Base-by-base conservation (phyloP, 2,113 vertebrate genomes). In the Coregonus clupeaformis region DNA sequence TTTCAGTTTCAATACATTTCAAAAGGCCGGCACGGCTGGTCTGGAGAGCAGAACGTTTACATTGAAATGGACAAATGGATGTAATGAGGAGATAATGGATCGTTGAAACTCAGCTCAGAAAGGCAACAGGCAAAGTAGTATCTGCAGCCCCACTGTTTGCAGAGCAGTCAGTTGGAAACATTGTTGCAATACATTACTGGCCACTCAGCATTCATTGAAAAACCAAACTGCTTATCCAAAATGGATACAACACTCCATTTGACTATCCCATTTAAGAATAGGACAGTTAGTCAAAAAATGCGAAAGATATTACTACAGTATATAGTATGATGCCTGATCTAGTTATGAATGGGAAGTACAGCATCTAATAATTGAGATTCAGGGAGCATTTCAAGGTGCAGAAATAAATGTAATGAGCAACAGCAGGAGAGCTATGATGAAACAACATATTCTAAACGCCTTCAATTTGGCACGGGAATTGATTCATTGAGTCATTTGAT, bases 401-500 rank as follows among this genome's bases (percentile, higher is more conserved):
- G 88, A 83, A 77, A 78, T 71, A 82, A 80, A 82, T 80, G 83
- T 85, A 87, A 91, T 87, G 84, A 85, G 78, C 71, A 86, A 80
- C 84, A 89, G 89, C 84, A 78, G 88, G 82, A 76, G 75, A 82
- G 82, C 75, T 71, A 79, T 79, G 81, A 86, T 85, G 81, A 89
- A 88, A 91, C 87, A 84, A 85, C 83, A 85, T 78, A 79, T 77
- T 80, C 73, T 78, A 83, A 87, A 91, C 74, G 57, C 76, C 84
- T 84, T 87, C 84, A 85, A 85, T 90, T 90, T 87, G 77, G 82
- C 79, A 75, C 29, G 16, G 70, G 82, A 78, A 87, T 82, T 86
- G 85, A 92, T 91, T 88, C 84, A 87, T 85, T 81, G 82, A 89
- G 81, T 87, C 85, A 79, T 89, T 88, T 86, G 75, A 86, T 82